Conservation (phyloP, 2,888 invertebrate species). For the Scrobipalpa atriplicella region DNA sequence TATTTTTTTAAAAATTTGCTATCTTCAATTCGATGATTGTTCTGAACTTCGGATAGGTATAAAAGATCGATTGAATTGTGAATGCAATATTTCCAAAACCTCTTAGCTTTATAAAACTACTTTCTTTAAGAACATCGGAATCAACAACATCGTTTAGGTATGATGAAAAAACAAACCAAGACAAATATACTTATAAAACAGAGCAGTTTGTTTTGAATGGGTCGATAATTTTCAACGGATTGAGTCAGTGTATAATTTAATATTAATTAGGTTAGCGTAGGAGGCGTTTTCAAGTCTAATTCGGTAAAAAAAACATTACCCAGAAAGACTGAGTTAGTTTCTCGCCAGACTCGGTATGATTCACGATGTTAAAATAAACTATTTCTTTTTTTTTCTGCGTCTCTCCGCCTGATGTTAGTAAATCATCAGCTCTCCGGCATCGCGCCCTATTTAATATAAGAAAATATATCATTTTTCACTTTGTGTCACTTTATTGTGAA, state of each 20-base stretch:
- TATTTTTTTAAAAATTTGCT: no score
- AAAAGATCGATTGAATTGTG: no score
- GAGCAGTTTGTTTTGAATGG: no score
- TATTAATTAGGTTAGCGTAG: slow-evolving; percentile 9
- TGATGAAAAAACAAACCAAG: no score
- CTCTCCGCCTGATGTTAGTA: slow-evolving; percentile 39
- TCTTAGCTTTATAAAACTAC: no score
- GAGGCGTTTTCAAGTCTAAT: slow-evolving; percentile 16
- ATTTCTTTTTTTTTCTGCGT: slow-evolving; percentile 55
- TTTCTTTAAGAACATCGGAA: no score
- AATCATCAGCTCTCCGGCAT: slow-evolving; percentile 36
- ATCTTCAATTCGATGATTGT: no score
- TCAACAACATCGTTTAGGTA: no score
- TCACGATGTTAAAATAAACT: slow-evolving; percentile 69
- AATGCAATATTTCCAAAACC: no score
- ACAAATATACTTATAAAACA: no score
- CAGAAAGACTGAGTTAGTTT: slow-evolving; percentile 1
- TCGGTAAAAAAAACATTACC: slow-evolving; percentile 21
- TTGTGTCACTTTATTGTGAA: neutral
- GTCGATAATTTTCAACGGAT: neutral
- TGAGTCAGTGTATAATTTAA: neutral
- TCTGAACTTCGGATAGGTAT: neutral
- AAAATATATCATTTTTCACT: slow-evolving; percentile 9
- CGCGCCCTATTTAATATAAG: slow-evolving; percentile 39
- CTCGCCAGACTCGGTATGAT: slow-evolving; percentile 47